These are phyloP conservation scores for Muscicapa comitata DNA, from an alignment of 2,797 vertebrate genomes.

Conservation along the genomic window DNA sequence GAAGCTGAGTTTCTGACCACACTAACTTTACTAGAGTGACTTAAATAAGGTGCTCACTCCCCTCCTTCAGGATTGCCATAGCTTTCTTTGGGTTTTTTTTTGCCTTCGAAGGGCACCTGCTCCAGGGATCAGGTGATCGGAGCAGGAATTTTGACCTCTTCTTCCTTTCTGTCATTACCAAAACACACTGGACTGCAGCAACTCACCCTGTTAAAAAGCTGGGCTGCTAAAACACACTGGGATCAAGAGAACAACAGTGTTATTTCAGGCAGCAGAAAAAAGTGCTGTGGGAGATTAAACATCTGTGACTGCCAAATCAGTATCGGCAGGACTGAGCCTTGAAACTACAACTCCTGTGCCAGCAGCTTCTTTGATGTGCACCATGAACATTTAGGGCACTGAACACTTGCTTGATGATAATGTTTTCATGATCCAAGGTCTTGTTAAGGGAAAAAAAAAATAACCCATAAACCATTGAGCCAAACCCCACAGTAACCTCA, in stretches of 20 bases:
- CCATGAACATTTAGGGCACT: background rate
- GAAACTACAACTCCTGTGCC: constrained; percentile 30
- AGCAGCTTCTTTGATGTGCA: constrained; percentile 38
- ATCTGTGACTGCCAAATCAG: constrained; percentile 4
- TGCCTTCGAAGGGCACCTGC: background rate
- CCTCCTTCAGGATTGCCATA: rapidly evolving
- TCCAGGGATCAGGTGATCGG: background rate
- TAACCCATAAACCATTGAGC: background rate
- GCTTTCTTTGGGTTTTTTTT: background rate
- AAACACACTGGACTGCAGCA: background rate
- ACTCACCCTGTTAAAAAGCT: background rate
- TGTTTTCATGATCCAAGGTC: background rate
- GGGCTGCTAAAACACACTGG: background rate
- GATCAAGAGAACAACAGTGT: background rate
- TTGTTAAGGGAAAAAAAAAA: background rate
- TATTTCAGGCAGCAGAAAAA: constrained; percentile 27
- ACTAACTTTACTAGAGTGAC: background rate
- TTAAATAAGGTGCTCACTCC: background rate
- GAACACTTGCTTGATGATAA: background rate
- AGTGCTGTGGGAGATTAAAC: constrained; percentile 44
- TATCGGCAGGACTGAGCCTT: constrained; percentile 33
- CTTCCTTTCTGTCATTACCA: background rate
- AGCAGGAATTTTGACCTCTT: background rate
- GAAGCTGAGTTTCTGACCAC: background rate
- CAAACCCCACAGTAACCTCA: background rate